phyloP scores from a whole-genome alignment of 2,113 vertebrate species.

The Ibidorhyncha struthersii region DNA sequence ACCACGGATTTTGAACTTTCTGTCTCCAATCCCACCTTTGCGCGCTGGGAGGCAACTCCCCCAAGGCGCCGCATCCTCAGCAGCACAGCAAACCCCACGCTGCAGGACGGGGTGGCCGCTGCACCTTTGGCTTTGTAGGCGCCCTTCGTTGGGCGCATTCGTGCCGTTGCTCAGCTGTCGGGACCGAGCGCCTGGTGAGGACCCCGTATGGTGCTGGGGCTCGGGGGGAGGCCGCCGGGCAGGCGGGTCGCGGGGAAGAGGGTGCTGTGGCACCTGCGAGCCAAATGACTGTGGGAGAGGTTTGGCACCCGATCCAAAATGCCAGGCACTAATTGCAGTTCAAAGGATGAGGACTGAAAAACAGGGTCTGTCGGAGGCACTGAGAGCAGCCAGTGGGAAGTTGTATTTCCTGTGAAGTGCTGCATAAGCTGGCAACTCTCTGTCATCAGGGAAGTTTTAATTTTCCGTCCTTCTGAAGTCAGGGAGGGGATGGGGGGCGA shows the following conservation, averaged over 20 bases:
- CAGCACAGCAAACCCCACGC: background rate
- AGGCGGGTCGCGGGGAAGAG: background rate
- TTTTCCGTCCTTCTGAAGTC: background rate
- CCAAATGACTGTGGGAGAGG: background rate
- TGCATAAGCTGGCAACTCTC: background rate
- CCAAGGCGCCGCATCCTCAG: background rate
- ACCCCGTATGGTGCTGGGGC: background rate
- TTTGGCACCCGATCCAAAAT: background rate
- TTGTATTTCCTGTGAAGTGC: background rate
- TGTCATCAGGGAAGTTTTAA: background rate
- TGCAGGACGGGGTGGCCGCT: background rate
- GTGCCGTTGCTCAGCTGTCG: background rate
- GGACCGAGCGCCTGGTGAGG: background rate
- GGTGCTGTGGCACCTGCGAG: slow-evolving; percentile 3
- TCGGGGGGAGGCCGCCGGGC: background rate
- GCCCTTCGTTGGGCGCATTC: background rate
- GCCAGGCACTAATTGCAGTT: background rate
- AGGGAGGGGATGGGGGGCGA: background rate
- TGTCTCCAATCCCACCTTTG: background rate
- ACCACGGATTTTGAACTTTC: background rate
- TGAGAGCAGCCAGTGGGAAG: background rate
- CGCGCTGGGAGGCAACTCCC: rapidly evolving
- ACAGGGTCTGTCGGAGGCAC: background rate
- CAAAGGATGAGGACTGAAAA: background rate
- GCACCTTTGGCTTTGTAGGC: background rate